Percentiles rank a stretch among this genome's conserved stretches.
These are phyloP conservation scores for Volucella inflata DNA, from an alignment of 2,888 invertebrate species.

Conservation along the genomic window DNA sequence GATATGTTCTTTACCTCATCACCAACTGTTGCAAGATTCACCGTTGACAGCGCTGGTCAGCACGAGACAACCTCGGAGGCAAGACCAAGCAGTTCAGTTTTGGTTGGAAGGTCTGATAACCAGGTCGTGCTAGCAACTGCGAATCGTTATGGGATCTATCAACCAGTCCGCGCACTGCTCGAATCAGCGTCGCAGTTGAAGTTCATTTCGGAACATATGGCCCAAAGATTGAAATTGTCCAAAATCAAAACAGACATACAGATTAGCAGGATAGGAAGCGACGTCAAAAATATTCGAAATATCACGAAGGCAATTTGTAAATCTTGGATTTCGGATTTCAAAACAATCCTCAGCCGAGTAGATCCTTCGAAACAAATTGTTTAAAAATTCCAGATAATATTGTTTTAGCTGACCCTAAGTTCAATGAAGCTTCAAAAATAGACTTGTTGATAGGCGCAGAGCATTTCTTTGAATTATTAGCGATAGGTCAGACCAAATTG, in stretches of 20 bases:
- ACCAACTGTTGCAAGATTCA: no score
- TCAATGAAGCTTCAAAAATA: conserved; percentile 27
- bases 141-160: neutral
- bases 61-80: no score
- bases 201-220: conserved; percentile 38
- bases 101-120: neutral
- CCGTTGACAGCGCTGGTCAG: no score
- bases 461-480: conserved; percentile 14
- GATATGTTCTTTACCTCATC: no score
- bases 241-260: no score
- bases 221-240: neutral
- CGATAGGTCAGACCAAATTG: conserved; percentile 17
- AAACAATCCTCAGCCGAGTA: neutral
- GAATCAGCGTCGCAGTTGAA: conserved; percentile 42
- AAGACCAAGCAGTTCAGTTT: neutral
- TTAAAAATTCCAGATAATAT: conserved; percentile 23
- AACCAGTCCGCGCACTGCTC: conserved; percentile 27
- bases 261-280: neutral
- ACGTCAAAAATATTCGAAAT: neutral
- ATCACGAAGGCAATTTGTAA: neutral
- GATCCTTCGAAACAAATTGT: neutral
- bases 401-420: conserved; percentile 39
- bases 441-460: conserved; percentile 49
- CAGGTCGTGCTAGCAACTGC: conserved; percentile 28
- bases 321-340: neutral